Evolutionary conservation across 2,797 vertebrate genomes (phyloP).

Genomic region (Scyliorhinus canicula): DNA sequence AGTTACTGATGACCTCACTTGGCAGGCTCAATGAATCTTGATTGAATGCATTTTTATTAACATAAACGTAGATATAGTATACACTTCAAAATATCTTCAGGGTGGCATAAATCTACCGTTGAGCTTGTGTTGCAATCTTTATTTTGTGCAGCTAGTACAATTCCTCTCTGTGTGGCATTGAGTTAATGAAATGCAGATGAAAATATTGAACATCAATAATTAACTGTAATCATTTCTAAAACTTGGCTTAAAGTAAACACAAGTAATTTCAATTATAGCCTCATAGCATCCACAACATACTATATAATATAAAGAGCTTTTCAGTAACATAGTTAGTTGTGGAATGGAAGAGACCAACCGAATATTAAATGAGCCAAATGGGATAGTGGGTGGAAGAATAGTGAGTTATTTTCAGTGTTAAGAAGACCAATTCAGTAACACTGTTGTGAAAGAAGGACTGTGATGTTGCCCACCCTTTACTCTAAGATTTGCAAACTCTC

Average conservation of each 20-base stretch:
- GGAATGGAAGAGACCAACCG: not conserved
- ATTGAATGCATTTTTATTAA: not conserved
- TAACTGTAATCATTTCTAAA: constrained; percentile 25
- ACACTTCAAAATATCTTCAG: not conserved
- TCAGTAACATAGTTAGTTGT: not conserved
- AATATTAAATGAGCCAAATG: constrained; percentile 7
- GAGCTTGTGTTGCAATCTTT: not conserved
- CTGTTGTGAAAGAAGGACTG: constrained; percentile 5
- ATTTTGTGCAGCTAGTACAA: constrained; percentile 1
- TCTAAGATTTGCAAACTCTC: not conserved
- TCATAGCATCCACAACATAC: not conserved
- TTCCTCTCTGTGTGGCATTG: constrained; percentile 16
- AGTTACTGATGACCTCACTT: not conserved
- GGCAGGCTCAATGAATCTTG: not conserved
- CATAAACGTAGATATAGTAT: not conserved
- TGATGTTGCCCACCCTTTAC: constrained; percentile 1
- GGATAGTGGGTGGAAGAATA: not conserved
- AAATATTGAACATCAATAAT: not conserved
- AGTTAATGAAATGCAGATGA: constrained; percentile 34
- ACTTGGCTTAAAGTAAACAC: constrained; percentile 14
- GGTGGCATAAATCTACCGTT: not conserved
- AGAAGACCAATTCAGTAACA: not conserved
- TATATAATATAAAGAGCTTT: constrained; percentile 5
- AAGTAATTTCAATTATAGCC: constrained; percentile 2
- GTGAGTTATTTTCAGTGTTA: not conserved